Percentiles rank a stretch among this genome's conserved stretches.
phyloP scores from a whole-genome alignment of 2,888 invertebrate species.

The Phrixothrix hirtus region DNA sequence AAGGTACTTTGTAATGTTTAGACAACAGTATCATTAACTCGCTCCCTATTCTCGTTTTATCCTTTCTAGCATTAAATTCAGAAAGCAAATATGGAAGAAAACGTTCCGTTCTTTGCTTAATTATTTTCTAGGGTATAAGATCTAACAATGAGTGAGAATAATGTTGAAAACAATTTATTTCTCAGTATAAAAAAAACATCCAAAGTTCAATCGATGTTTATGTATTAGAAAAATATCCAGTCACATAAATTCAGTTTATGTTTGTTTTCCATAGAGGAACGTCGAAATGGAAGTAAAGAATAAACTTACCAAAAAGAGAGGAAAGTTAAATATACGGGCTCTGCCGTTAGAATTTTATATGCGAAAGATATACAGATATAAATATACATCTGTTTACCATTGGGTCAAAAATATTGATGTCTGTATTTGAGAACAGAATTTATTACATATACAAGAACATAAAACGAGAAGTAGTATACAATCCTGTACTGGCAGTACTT shows the following conservation, averaged over 20 bases:
- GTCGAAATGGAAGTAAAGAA: conserved; percentile 37
- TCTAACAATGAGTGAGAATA: too few relatives aligned
- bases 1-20: conserved; percentile 9
- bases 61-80: conserved; percentile 8
- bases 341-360: conserved; percentile 41
- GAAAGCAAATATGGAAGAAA: conserved; percentile 10
- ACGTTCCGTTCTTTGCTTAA: conserved; percentile 3
- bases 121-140: conserved; percentile 9
- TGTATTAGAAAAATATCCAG: conserved; percentile 26
- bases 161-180: too few relatives aligned
- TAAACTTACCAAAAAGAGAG: conserved; percentile 41
- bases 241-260: conserved; percentile 38
- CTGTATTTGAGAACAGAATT: conserved; percentile 41
- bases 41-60: conserved; percentile 14
- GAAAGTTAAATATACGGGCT: conserved; percentile 40
- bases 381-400: conserved; percentile 44
- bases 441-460: conserved; percentile 30
- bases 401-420: conserved; percentile 43
- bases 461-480: conserved; percentile 5
- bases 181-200: conserved; percentile 15
- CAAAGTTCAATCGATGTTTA: conserved; percentile 23
- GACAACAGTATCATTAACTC: conserved; percentile 14
- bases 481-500: background rate
- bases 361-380: conserved; percentile 39
- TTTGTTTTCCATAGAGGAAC: conserved; percentile 32